These are phyloP conservation scores for Dimorphilus gyrociliatus DNA, from an alignment of 2,888 invertebrate species.

Conservation along the genomic window DNA sequence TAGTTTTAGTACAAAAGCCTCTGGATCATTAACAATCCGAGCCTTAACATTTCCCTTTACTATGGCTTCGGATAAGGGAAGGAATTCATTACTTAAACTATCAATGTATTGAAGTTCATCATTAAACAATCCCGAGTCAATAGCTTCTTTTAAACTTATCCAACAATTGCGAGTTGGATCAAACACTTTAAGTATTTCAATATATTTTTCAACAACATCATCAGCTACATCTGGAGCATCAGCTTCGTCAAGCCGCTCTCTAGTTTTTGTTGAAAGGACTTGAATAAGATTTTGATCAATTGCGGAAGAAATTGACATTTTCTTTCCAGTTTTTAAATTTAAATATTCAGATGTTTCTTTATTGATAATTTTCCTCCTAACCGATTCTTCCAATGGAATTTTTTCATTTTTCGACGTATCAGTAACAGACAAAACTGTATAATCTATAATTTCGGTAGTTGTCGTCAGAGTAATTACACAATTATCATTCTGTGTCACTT, in stretches of 20 bases:
- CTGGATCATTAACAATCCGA: constrained; percentile 1
- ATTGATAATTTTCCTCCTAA: constrained; percentile 10
- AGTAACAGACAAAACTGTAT: constrained; percentile 9
- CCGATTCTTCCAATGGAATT: constrained; percentile 7
- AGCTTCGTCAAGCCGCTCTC: background rate
- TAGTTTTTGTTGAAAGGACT: constrained; percentile 5
- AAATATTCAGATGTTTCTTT: constrained; percentile 8
- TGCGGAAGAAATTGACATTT: constrained; percentile 10
- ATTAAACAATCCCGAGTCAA: too few species aligned
- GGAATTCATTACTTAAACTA: constrained; percentile 6
- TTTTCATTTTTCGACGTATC: constrained; percentile 8
- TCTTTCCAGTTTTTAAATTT: constrained; percentile 10
- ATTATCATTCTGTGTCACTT: constrained; percentile 5
- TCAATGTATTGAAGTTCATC: constrained; percentile 31
- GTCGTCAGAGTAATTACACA: constrained; percentile 12
- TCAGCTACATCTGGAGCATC: constrained; percentile 1
- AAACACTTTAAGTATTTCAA: too few species aligned
- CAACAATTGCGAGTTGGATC: background rate
- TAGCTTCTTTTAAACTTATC: background rate
- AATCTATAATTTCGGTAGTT: constrained; percentile 10
- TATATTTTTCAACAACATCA: background rate
- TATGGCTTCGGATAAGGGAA: constrained; percentile 7
- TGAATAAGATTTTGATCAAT: constrained; percentile 10
- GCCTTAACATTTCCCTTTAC: constrained; percentile 6
- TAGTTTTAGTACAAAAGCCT: too few species aligned